phyloP scores from a whole-genome alignment of 1,140 invertebrate genomes.

The Goniozus legneri region DNA sequence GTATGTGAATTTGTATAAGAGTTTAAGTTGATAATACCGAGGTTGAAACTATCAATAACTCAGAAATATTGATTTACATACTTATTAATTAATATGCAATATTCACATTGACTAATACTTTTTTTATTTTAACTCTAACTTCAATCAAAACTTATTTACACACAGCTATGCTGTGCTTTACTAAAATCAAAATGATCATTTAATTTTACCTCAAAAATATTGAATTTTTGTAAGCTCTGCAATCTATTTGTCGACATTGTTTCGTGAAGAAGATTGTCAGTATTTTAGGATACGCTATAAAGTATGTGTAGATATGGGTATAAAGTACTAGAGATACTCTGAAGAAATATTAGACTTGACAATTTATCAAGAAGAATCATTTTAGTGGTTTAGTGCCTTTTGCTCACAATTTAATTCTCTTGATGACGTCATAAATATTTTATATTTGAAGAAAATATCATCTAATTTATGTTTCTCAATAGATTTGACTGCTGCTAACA shows the following conservation, averaged over 20 bases:
- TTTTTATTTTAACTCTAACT: too few relatives aligned
- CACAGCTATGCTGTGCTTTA: constrained; percentile 19
- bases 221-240: too few relatives aligned
- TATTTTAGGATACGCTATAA: constrained; percentile 32
- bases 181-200: constrained; percentile 34
- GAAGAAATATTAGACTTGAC: not conserved
- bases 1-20: too few relatives aligned
- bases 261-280: constrained; percentile 24
- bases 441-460: not conserved
- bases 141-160: constrained; percentile 36
- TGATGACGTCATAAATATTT: too few relatives aligned
- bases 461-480: not conserved
- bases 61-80: too few relatives aligned
- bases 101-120: too few relatives aligned
- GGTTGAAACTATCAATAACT: too few relatives aligned
- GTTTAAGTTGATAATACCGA: too few relatives aligned
- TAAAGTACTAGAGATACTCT: too few relatives aligned
- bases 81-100: too few relatives aligned
- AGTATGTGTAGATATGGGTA: constrained; percentile 22
- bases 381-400: not conserved
- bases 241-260: constrained; percentile 1
- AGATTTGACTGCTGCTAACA: not conserved
- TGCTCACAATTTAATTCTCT: too few relatives aligned
- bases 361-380: not conserved
- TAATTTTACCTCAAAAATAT: constrained; percentile 10